phyloP scores from a whole-genome alignment of 2,113 vertebrate genomes.

The Sprattus sprattus region DNA sequence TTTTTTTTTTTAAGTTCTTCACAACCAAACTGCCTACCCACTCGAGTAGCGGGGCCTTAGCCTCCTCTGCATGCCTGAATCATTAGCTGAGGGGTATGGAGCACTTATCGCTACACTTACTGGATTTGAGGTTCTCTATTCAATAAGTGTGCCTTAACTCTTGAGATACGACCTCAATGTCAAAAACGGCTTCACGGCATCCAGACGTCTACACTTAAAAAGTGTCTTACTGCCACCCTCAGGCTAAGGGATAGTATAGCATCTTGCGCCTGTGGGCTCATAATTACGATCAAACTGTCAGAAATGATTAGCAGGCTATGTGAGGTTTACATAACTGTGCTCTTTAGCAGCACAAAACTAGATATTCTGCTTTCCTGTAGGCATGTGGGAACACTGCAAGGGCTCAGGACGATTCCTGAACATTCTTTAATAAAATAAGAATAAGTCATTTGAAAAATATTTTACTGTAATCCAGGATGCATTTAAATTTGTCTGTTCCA shows the following conservation, averaged over 20 bases:
- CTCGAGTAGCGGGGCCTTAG: background rate
- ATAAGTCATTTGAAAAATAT: no score
- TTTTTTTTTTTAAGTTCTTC: background rate
- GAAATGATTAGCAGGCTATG: background rate
- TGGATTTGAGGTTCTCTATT: background rate
- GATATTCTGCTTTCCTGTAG: no score
- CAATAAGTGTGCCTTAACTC: background rate
- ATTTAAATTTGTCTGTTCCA: no score
- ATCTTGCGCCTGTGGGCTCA: background rate
- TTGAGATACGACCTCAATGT: background rate
- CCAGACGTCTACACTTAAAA: background rate
- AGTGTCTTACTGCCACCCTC: conserved; percentile 12
- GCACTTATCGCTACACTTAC: background rate
- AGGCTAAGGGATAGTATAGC: background rate
- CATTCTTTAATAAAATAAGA: no score
- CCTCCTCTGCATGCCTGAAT: background rate
- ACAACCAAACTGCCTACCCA: background rate
- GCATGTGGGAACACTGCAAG: no score
- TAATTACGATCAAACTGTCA: background rate
- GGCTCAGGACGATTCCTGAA: no score
- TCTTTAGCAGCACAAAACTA: background rate
- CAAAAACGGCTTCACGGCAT: background rate
- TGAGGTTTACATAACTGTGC: background rate
- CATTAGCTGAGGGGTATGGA: background rate
- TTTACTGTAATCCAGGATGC: no score